Base-by-base conservation (phyloP, 2,113 vertebrate genomes). In the Peromyscus maniculatus region DNA sequence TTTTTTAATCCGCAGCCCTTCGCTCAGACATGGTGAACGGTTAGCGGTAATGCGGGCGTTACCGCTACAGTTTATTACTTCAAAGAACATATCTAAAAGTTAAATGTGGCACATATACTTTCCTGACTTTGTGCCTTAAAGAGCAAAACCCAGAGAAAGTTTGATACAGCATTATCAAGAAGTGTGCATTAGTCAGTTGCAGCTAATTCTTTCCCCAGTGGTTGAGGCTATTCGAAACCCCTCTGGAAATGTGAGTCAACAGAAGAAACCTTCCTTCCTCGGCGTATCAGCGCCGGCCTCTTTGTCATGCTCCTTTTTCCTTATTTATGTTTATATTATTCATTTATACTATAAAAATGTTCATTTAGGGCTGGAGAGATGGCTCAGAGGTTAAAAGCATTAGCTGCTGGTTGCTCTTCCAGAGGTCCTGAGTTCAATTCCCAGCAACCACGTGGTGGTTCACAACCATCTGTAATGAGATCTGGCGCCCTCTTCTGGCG, bases 41-140 rank as follows among this genome's bases (percentile, higher is more conserved):
- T n/a, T n/a, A n/a, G n/a, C n/a, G n/a, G n/a, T n/a, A n/a, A n/a
- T n/a, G n/a, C n/a, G n/a, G n/a, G n/a, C n/a, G n/a, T n/a, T n/a
- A n/a, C n/a, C n/a, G n/a, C n/a, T n/a, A n/a, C n/a, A 49, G 19
- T 83, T 93, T 95, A 88, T 92, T 92, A 86, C 66, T 64, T 74
- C 24, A 92, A 36, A 82, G 66, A 96, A 89, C 21, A 67, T 43
- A 88, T 64, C 46, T 93, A 26, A 92, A 91, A 92, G 39, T 95
- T 91, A 93, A 87, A 90, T 84, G 24, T 71, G 17, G 75, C 52
- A 67, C 9, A 31, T 64, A 62, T 21, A 75, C n/a, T 78, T 83
- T 92, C 89, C 52, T 55, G 78, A 67, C 72, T 96, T 87, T 97
- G 17, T 75, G 59, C 77, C 77, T 91, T 84, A 77, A 91, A 86